Evolutionary conservation across 2,888 invertebrate species (phyloP), one percentile per base, ranked within the genome.

Genomic region (Peribatodes rhomboidaria): DNA sequence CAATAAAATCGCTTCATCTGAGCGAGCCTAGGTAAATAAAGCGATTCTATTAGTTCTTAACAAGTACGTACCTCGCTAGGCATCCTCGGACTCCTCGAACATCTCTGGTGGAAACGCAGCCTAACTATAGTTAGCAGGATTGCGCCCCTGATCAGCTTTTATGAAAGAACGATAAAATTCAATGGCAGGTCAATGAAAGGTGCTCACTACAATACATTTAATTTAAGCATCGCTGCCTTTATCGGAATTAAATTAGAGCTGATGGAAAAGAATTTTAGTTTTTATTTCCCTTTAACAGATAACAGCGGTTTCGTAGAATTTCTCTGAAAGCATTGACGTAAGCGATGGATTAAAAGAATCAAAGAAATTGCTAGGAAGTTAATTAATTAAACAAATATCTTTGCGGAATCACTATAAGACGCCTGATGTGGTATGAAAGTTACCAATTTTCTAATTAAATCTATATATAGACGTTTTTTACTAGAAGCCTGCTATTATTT

Each of bases 221-320:
- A 55, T 55, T 55, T 44, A 55, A 55, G 35, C 55, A 55, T 55
- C 68, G 70, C 75, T 80, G 80, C 77, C 80, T 78, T 81, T 82
- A 81, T 82, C 81, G 79, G 76, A 83, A 83, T 80, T 80, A 78
- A 85, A 86, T 86, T 83, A 79, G 81, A 79, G 75, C 73, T 74
- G 69, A 74, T 68, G 77, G 77, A 81, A 80, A 76, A 76, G 73
- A 81, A 82, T 80, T 74, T 62, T 56, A 65, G 63, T 70, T 73
- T 74, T 81, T 77, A 67, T 75, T 77, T 77, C 71, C 68, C 60
- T 63, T 58, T 58, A 71, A 65, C 59, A 55, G 47, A 44, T 41
- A 54, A 42, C 42, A 54, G 10, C 11, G 42, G 7, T 18, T 27
- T 41, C 54, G 35, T 9, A 31, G 54, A 31, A 54, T 42, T 16